Conservation (phyloP, 2,888 invertebrate species). For the Rotaria sp. region DNA sequence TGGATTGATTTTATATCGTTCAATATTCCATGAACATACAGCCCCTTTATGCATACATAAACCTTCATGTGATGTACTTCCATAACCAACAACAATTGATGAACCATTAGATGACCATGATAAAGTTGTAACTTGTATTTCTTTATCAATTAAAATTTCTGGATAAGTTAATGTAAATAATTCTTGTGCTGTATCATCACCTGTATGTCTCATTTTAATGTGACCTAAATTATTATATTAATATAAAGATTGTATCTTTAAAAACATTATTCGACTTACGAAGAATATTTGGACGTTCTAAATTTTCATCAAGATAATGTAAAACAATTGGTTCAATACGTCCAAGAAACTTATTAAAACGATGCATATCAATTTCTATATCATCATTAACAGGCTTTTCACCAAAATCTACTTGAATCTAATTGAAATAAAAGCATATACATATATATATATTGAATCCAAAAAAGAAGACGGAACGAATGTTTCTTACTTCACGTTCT, state of each 20-base stretch:
- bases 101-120: slow-evolving; percentile 56
- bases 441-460: background rate
- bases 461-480: background rate
- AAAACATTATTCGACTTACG: background rate
- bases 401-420: background rate
- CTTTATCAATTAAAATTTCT: background rate
- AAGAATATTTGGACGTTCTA: background rate
- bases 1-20: slow-evolving; percentile 49
- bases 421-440: too few species aligned
- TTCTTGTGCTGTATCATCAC: slow-evolving; percentile 2
- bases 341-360: slow-evolving; percentile 5
- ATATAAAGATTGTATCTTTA: background rate
- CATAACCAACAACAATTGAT: slow-evolving; percentile 54
- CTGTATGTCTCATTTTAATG: background rate
- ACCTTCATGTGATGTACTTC: slow-evolving; percentile 54
- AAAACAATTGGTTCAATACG: background rate
- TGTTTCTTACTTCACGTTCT: slow-evolving; percentile 7
- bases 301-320: background rate
- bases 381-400: background rate
- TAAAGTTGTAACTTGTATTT: slow-evolving; percentile 50
- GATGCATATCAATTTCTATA: background rate
- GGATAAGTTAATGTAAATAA: slow-evolving; percentile 27
- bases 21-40: slow-evolving; percentile 55
- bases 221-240: background rate
- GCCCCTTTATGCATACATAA: slow-evolving; percentile 55